A percentile compares a stretch with the other conserved stretches of the same genome.
Evolutionary conservation across 2,113 vertebrate species (phyloP).

Genomic region (Melozone crissalis): DNA sequence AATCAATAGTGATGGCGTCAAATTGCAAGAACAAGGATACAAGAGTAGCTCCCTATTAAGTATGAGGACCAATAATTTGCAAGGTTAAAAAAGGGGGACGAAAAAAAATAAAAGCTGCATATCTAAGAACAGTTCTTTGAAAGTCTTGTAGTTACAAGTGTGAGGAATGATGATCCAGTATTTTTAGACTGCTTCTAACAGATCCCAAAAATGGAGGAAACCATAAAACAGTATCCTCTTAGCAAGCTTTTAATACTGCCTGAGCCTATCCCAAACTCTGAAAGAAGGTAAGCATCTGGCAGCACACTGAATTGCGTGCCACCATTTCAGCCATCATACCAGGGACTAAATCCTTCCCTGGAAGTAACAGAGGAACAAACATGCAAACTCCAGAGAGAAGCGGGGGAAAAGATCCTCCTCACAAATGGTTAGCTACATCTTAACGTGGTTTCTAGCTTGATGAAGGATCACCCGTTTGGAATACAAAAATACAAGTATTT

Average conservation of each 20-base stretch:
- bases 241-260: background rate
- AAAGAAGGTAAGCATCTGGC: conserved; percentile 17
- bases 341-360: background rate
- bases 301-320: background rate
- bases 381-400: background rate
- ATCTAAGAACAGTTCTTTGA: background rate
- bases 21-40: background rate
- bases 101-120: fast-evolving
- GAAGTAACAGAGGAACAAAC: background rate
- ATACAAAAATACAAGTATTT: background rate
- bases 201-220: conserved; percentile 36
- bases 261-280: conserved; percentile 46
- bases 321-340: background rate
- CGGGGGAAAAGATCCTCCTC: background rate
- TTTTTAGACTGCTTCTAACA: background rate
- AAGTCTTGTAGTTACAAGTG: background rate
- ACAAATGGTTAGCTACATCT: background rate
- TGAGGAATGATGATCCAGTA: background rate
- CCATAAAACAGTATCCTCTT: background rate
- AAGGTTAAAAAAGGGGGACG: background rate
- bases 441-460: background rate
- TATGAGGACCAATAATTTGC: background rate
- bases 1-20: background rate
- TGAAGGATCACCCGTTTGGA: background rate
- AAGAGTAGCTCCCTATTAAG: background rate